A percentile compares a stretch with the other conserved stretches of the same genome.
phyloP scores from a whole-genome alignment of 2,113 vertebrate genomes.

The Vulpes vulpes region DNA sequence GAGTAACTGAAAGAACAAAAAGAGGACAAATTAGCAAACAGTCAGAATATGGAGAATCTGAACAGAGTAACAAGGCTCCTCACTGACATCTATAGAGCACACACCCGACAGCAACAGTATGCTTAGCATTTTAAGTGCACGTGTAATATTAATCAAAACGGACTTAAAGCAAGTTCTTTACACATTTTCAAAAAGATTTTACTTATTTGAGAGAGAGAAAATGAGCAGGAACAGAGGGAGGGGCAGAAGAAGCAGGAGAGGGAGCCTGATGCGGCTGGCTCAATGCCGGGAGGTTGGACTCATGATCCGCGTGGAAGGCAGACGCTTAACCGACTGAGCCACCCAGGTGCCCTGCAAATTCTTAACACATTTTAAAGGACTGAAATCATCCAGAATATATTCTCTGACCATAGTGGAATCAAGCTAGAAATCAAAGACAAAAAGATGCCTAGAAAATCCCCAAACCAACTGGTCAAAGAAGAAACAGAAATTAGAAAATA shows the following conservation, averaged over 20 bases:
- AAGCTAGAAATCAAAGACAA: not conserved
- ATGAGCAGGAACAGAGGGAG: not conserved
- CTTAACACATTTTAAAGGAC: not conserved
- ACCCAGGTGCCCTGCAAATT: not conserved
- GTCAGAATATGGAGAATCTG: not conserved
- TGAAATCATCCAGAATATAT: not conserved
- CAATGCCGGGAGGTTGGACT: not conserved
- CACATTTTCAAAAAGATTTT: not conserved
- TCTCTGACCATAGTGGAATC: not conserved
- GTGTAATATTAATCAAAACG: not conserved
- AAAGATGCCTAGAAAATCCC: not conserved
- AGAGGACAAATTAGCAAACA: not conserved
- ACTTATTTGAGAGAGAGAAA: not conserved
- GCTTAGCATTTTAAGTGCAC: not conserved
- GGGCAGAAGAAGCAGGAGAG: not conserved
- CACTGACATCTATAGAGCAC: not conserved
- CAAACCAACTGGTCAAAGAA: not conserved
- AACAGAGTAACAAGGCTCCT: not conserved
- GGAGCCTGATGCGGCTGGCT: not conserved
- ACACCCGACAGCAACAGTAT: not conserved
- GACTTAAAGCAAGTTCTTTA: not conserved
- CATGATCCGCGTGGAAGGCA: not conserved
- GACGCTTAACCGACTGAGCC: not conserved
- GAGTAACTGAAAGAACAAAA: not conserved
- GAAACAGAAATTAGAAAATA: not conserved